Evolutionary conservation across 1,140 invertebrate genomes (phyloP).

Genomic region (Megathymus violae): DNA sequence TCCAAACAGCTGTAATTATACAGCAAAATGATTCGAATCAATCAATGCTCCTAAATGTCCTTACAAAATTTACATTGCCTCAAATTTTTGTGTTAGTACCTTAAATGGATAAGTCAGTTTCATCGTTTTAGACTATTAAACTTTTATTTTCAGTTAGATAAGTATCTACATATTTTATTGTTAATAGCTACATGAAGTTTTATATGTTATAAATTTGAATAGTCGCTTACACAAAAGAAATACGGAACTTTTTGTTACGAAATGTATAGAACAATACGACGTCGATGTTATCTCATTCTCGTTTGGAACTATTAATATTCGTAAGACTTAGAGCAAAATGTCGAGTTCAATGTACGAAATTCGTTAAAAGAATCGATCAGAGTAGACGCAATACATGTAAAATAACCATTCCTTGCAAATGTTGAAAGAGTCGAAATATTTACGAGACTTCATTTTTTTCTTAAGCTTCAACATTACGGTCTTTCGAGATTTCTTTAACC

Average conservation of each 20-base stretch:
- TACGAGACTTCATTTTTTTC: slow-evolving; percentile 61
- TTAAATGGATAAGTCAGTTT: too few relatives aligned
- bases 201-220: too few relatives aligned
- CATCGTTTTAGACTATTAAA: too few relatives aligned
- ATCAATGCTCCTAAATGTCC: too few relatives aligned
- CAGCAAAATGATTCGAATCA: not conserved
- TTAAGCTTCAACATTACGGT: slow-evolving; percentile 51
- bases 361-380: slow-evolving; percentile 58
- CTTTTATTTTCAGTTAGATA: too few relatives aligned
- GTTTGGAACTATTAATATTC: slow-evolving; percentile 8
- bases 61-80: too few relatives aligned
- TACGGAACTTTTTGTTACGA: not conserved
- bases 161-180: too few relatives aligned
- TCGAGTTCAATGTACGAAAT: slow-evolving; percentile 68
- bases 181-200: too few relatives aligned
- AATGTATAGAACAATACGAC: not conserved
- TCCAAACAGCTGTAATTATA: slow-evolving; percentile 50
- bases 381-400: slow-evolving; percentile 63
- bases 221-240: slow-evolving; percentile 11
- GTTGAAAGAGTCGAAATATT: slow-evolving; percentile 69
- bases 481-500: slow-evolving; percentile 44
- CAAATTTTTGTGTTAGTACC: too few relatives aligned
- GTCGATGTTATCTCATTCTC: slow-evolving; percentile 8
- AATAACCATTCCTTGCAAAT: slow-evolving; percentile 58
- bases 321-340: slow-evolving; percentile 36